phyloP scores from a whole-genome alignment of 2,888 invertebrate genomes.

The Dione juno region DNA sequence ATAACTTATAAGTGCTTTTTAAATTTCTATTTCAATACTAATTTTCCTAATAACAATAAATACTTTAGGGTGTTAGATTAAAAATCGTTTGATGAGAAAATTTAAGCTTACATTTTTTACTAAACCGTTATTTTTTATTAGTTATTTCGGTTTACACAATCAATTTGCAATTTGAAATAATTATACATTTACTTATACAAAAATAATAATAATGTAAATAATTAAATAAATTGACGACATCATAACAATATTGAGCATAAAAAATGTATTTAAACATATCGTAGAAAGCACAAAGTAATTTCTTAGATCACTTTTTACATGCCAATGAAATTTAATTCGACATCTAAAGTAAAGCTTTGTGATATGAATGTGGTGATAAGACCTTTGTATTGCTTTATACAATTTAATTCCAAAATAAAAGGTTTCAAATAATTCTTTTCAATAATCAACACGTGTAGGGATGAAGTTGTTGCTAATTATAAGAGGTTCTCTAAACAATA shows the following conservation, averaged over 20 bases:
- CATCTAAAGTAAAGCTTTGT: constrained; percentile 35
- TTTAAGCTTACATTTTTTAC: neutral
- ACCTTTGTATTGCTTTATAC: constrained; percentile 17
- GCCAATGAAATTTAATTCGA: constrained; percentile 35
- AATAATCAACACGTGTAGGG: neutral
- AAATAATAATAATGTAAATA: neutral
- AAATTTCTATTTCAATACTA: neutral
- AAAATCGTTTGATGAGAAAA: neutral
- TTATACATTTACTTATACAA: no score
- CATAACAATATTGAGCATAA: neutral
- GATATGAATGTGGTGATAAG: constrained; percentile 32
- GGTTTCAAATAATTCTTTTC: constrained; percentile 1
- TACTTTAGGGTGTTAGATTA: neutral
- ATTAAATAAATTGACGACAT: neutral
- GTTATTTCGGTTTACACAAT: no score
- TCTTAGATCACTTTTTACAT: constrained; percentile 30
- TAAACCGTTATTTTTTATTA: neutral
- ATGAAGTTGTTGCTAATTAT: constrained; percentile 9
- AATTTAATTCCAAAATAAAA: constrained; percentile 10
- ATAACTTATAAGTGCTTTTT: neutral
- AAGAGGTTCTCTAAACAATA: constrained; percentile 3
- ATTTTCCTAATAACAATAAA: neutral
- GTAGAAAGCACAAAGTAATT: constrained; percentile 31
- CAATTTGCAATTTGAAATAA: no score
- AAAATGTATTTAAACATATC: constrained; percentile 22